Percentiles rank a stretch among this genome's conserved stretches.
Conservation (phyloP, 2,888 invertebrate genomes). For the Sisyra terminalis region DNA sequence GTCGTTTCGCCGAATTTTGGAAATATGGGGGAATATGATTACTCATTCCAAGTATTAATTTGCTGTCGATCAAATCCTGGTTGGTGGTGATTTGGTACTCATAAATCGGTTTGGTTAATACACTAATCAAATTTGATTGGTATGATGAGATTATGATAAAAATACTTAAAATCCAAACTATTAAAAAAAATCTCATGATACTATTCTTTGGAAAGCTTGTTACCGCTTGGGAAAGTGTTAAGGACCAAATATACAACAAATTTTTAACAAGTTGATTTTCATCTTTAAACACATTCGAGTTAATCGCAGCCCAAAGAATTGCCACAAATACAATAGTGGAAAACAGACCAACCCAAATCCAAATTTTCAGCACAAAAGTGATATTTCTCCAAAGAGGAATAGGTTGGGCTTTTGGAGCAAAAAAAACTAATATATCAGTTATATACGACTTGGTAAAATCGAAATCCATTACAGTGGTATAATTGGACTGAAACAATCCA, state of each 20-base stretch:
- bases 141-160: not conserved
- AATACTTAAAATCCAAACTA: not conserved
- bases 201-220: not conserved
- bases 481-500: no score
- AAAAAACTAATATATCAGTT: not conserved
- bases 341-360: not conserved
- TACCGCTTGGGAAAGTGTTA: not conserved
- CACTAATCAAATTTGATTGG: not conserved
- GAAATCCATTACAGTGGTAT: not conserved
- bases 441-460: not conserved
- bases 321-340: not conserved
- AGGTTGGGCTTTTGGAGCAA: not conserved
- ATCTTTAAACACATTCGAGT: not conserved
- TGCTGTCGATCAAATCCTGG: not conserved
- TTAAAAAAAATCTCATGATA: not conserved
- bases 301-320: not conserved
- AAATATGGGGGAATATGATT: no score
- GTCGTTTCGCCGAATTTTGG: not conserved
- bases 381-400: not conserved
- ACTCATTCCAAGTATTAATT: not conserved
- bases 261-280: no score
- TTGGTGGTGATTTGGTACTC: not conserved
- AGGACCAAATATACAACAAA: no score
- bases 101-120: not conserved
- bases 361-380: not conserved